Evolutionary conservation across 2,113 vertebrate species (phyloP), one percentile per base, ranked within the genome.

Genomic region (Struthio camelus): DNA sequence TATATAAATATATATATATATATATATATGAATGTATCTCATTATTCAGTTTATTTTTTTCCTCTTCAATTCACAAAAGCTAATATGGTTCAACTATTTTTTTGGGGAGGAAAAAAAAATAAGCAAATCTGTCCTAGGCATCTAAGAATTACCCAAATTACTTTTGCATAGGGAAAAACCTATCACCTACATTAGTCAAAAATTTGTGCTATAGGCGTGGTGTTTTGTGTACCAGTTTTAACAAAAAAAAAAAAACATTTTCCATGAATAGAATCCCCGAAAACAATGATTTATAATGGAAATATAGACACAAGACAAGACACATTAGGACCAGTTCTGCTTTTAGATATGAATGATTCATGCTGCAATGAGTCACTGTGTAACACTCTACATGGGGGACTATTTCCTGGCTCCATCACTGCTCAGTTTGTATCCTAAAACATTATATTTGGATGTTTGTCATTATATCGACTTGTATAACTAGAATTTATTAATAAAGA

Each of bases 291-390:
- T 95, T 94, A 25, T 61, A 56, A 61, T 85, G 93, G 91, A 94
- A 97, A 95, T 93, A 75, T 18, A 90, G 80, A 87, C 89, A 91
- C 62, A 79, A 71, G 24, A 30, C 53, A 77, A 72, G 81, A 85
- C 25, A 96, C 75, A 93, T 82, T 53, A 85, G 62, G 42, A 89
- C 32, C 25, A 34, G 9, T 56, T 95, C 70, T 96, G 73, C 89
- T 65, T 93, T 93, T 72, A 69, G 62, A 85, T 81, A 70, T 42
- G 72, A 93, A 58, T 96, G 91, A 96, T 95, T 95, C 87, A 95
- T 89, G 38, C 48, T 85, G 28, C 58, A 69, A 2, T 92, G 91
- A 95, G 64, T 96, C 91, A 93, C 28, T 72, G 8, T 64, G 12
- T 25, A 25, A 15, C 38, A 64, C 73, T 94, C 75, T 77, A 77